phyloP scores from a whole-genome alignment of 2,888 invertebrate species.

The Trichogramma dendrolimi region DNA sequence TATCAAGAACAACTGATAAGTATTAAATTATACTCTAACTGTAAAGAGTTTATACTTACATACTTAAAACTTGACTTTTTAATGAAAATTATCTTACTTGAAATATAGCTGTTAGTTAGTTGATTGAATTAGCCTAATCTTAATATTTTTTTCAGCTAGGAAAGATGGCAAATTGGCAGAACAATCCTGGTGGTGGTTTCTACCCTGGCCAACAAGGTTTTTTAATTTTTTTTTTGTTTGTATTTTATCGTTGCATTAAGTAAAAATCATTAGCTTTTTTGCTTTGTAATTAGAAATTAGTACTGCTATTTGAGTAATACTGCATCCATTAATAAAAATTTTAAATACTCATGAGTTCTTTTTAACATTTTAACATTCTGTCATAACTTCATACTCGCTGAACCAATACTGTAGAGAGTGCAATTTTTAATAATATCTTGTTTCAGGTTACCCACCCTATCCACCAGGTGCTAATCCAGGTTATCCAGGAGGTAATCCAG shows the following conservation, averaged over 20 bases:
- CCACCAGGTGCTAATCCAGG: conserved; percentile 11
- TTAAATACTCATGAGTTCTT: neutral
- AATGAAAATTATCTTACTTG: too few relatives aligned
- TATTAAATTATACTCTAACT: too few relatives aligned
- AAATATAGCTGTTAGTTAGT: too few relatives aligned
- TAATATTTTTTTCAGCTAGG: conserved; percentile 45
- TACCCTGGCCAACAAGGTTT: conserved; percentile 51
- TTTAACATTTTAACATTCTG: neutral
- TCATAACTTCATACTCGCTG: too few relatives aligned
- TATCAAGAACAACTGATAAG: too few relatives aligned
- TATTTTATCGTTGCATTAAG: conserved; percentile 13
- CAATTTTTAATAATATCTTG: neutral
- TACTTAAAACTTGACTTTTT: too few relatives aligned
- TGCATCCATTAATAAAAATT: neutral
- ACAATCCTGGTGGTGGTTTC: conserved; percentile 45
- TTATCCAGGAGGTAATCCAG: conserved; percentile 19
- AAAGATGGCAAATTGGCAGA: conserved; percentile 50
- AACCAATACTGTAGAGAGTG: too few relatives aligned
- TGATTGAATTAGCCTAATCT: conserved; percentile 29
- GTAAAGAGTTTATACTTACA: too few relatives aligned
- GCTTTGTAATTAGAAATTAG: conserved; percentile 2
- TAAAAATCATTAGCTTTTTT: conserved; percentile 7
- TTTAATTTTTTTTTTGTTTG: conserved; percentile 20
- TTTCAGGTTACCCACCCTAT: conserved; percentile 13
- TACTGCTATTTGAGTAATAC: neutral